Evolutionary conservation across 2,888 invertebrate genomes (phyloP).

Genomic region (Dicroscelio sp.): DNA sequence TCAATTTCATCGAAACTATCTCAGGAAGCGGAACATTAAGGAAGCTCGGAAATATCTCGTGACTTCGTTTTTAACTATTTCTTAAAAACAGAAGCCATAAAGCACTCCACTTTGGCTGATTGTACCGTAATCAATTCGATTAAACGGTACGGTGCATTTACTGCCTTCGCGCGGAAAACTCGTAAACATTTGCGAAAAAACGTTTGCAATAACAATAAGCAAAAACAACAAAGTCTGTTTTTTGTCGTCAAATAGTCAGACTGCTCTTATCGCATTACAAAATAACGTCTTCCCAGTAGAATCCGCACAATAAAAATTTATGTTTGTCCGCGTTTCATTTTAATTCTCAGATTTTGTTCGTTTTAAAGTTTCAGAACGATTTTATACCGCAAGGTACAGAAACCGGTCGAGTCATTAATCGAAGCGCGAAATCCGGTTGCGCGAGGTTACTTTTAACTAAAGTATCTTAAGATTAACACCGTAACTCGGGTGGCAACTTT

Average conservation of each 20-base stretch:
- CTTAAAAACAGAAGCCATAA: slow-evolving; percentile 64
- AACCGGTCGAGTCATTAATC: not conserved
- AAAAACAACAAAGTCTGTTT: slow-evolving; percentile 35
- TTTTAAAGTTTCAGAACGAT: too few species aligned
- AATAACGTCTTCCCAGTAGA: slow-evolving; percentile 39
- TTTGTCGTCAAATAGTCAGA: slow-evolving; percentile 14
- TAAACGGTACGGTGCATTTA: slow-evolving; percentile 60
- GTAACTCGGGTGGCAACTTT: too few species aligned
- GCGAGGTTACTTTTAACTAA: too few species aligned
- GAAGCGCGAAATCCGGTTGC: too few species aligned
- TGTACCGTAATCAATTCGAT: slow-evolving; percentile 67
- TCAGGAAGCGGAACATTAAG: slow-evolving; percentile 2
- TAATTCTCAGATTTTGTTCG: slow-evolving; percentile 21
- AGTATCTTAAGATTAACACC: too few species aligned
- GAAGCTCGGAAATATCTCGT: slow-evolving; percentile 30
- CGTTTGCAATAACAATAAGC: slow-evolving; percentile 17
- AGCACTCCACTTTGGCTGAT: slow-evolving; percentile 52
- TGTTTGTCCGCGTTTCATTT: slow-evolving; percentile 19
- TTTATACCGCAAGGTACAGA: too few species aligned
- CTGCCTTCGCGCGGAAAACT: slow-evolving; percentile 44
- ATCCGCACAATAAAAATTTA: slow-evolving; percentile 47
- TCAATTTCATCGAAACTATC: too few species aligned
- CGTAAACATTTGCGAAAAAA: slow-evolving; percentile 53
- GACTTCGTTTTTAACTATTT: slow-evolving; percentile 57
- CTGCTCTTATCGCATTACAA: slow-evolving; percentile 18